Conservation (phyloP, 2,113 vertebrate species). For the Fregetta grallaria region DNA sequence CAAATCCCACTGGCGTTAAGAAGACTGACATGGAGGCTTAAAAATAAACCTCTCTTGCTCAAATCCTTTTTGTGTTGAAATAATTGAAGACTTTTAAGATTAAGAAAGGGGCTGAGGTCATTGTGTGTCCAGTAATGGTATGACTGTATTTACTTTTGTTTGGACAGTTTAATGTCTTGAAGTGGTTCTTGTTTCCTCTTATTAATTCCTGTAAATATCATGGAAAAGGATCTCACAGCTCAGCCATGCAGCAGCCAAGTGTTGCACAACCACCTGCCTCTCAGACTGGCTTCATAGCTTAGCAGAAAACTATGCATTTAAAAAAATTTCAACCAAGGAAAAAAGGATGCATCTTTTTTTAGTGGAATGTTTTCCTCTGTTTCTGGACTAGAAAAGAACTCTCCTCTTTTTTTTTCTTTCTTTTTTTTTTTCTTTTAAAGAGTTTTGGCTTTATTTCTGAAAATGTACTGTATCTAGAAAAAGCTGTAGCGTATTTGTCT, state of each 20-base stretch:
- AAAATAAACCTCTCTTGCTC: constrained; percentile 34
- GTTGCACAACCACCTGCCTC: constrained; percentile 48
- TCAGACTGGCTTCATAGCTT: not conserved
- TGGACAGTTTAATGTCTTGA: constrained; percentile 36
- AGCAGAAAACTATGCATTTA: not conserved
- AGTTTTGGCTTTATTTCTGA: not conserved
- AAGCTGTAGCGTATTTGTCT: not conserved
- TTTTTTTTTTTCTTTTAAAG: not conserved
- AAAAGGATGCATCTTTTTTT: not conserved
- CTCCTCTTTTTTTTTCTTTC: not conserved
- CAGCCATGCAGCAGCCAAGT: constrained; percentile 27
- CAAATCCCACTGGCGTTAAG: not conserved
- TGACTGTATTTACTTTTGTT: not conserved
- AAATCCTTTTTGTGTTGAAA: constrained; percentile 7
- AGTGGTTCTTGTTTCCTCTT: constrained; percentile 57
- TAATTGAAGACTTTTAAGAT: not conserved
- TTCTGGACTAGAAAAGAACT: not conserved
- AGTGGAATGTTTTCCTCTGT: not conserved
- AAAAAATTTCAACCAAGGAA: not conserved
- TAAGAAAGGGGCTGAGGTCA: constrained; percentile 25
- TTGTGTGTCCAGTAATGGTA: constrained; percentile 3
- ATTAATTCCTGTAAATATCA: constrained; percentile 51
- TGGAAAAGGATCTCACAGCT: not conserved
- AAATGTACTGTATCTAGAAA: not conserved
- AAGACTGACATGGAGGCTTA: not conserved